Conservation (phyloP, 2,113 vertebrate species). For the Myanophis thanlyinensis region DNA sequence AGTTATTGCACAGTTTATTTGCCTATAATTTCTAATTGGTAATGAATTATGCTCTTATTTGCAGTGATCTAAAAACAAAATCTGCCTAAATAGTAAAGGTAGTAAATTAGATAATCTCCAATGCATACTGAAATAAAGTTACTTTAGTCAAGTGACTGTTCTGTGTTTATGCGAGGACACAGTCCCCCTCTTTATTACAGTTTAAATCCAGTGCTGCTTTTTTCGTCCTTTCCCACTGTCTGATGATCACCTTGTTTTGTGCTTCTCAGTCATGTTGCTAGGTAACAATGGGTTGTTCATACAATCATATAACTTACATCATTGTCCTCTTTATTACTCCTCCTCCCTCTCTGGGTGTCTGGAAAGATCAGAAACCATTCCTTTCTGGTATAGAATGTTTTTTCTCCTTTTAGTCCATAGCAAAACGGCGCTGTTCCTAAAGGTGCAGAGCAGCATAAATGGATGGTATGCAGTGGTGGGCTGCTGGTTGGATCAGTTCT, state of each 20-base stretch:
- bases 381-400: background rate
- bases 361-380: background rate
- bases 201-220: background rate
- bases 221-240: background rate
- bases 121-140: background rate
- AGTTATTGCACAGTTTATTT: background rate
- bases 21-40: background rate
- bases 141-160: background rate
- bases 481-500: no score
- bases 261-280: background rate
- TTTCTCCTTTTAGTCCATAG: background rate
- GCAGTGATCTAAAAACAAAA: background rate
- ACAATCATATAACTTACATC: background rate
- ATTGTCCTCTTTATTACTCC: background rate
- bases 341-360: background rate
- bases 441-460: background rate
- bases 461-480: no score
- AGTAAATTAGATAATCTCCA: background rate
- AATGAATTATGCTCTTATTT: background rate
- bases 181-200: background rate
- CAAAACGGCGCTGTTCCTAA: background rate
- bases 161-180: background rate
- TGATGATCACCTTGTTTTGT: background rate
- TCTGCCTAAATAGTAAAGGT: background rate
- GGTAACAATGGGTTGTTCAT: background rate